Evolutionary conservation across 1,140 invertebrate species (phyloP).

Genomic region (Danaus melanippus): DNA sequence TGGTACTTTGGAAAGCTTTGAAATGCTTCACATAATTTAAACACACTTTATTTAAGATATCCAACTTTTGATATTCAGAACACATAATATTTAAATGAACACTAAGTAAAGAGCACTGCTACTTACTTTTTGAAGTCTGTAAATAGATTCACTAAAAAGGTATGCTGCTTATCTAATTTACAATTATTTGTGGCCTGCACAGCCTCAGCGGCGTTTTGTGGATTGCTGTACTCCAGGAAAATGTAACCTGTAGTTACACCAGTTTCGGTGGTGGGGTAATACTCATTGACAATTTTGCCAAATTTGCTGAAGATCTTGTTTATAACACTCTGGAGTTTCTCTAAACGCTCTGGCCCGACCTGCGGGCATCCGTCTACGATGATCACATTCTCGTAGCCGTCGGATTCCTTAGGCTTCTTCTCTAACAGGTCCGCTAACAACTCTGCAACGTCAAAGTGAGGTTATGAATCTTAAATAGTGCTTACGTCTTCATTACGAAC

Average conservation of each 20-base stretch:
- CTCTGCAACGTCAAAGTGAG: constrained; percentile 80
- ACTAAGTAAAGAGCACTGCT: constrained; percentile 5
- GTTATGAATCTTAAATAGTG: constrained; percentile 32
- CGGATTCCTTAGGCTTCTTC: constrained; percentile 92
- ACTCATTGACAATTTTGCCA: constrained; percentile 91
- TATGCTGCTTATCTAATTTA: constrained; percentile 97
- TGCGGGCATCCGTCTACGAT: constrained; percentile 97
- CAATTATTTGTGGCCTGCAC: constrained; percentile 92
- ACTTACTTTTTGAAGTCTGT: constrained; percentile 95
- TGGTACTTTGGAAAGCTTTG: no score
- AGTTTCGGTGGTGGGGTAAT: constrained; percentile 87
- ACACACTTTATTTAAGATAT: no score
- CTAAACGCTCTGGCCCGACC: constrained; percentile 91
- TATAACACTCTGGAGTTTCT: constrained; percentile 95
- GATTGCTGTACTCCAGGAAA: constrained; percentile 92
- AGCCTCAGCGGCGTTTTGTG: constrained; percentile 87
- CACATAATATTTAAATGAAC: neutral
- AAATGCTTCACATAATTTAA: no score
- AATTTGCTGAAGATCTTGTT: constrained; percentile 94
- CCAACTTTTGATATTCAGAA: neutral
- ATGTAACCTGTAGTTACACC: constrained; percentile 94
- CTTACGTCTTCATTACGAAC: constrained; percentile 9
- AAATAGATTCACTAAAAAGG: constrained; percentile 95
- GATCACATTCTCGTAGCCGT: constrained; percentile 96
- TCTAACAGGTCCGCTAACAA: constrained; percentile 89